phyloP scores from a whole-genome alignment of 2,888 invertebrate genomes.

The Cosmorhoe ocellata region DNA sequence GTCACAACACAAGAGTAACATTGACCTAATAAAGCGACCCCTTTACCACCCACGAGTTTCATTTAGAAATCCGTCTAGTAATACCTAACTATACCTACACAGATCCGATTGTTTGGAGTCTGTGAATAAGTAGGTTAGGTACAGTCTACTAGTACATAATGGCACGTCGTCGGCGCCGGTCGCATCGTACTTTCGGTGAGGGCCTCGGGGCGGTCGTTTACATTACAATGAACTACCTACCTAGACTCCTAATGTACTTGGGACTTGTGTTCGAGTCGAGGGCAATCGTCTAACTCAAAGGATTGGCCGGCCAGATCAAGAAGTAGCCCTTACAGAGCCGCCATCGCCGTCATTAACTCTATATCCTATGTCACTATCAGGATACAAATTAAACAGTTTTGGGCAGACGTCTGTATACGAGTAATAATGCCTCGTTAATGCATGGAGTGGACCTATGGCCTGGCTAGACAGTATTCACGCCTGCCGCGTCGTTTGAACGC shows the following conservation, averaged over 20 bases:
- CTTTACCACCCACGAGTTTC: slow-evolving; percentile 75
- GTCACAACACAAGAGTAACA: slow-evolving; percentile 40
- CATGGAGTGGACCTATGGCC: no score
- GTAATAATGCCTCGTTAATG: no score
- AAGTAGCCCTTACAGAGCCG: no score
- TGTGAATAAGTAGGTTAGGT: slow-evolving; percentile 10
- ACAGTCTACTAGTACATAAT: neutral
- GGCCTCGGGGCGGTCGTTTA: neutral
- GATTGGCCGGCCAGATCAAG: no score
- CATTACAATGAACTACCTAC: neutral
- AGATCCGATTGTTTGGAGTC: slow-evolving; percentile 14
- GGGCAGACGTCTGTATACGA: no score
- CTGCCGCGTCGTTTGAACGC: no score
- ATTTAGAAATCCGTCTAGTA: slow-evolving; percentile 79
- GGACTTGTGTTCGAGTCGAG: no score
- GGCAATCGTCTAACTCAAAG: no score
- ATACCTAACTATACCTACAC: slow-evolving; percentile 26
- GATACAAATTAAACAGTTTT: no score
- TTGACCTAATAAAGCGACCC: slow-evolving; percentile 80
- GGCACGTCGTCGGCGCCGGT: neutral
- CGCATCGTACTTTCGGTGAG: neutral
- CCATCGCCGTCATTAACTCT: no score
- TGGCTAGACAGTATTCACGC: no score
- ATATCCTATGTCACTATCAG: no score
- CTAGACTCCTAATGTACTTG: neutral